Evolutionary conservation across 1,140 invertebrate species (phyloP).

Genomic region (Bombus turneri): DNA sequence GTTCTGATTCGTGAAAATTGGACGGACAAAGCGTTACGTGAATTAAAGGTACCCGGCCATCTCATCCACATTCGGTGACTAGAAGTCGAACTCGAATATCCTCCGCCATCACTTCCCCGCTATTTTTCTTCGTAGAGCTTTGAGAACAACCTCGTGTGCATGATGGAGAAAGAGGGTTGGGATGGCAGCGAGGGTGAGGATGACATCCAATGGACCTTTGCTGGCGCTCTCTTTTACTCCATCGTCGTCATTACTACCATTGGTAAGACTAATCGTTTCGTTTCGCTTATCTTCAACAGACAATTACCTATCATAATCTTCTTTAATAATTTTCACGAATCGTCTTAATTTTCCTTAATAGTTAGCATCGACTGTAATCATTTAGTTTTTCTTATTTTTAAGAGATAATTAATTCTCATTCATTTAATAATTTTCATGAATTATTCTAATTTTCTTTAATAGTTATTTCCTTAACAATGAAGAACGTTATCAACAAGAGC

Average conservation of each 20-base stretch:
- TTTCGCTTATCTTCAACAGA: not conserved
- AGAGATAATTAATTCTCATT: no score
- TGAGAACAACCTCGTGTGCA: constrained; percentile 90
- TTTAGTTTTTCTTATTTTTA: no score
- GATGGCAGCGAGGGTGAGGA: constrained; percentile 92
- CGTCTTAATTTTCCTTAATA: no score
- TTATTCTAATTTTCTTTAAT: no score
- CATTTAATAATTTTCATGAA: no score
- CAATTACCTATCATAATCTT: not conserved
- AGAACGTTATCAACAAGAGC: no score
- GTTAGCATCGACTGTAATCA: no score
- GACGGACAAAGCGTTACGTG: constrained; percentile 85
- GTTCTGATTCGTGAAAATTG: constrained; percentile 89
- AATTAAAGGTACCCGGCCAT: constrained; percentile 82
- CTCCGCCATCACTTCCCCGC: not conserved
- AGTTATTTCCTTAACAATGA: no score
- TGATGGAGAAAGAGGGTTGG: constrained; percentile 95
- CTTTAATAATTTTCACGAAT: no score
- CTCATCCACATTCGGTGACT: not conserved
- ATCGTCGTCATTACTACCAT: constrained; percentile 99
- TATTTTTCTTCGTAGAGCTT: constrained; percentile 84
- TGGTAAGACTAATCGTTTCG: constrained; percentile 84
- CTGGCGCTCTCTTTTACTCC: constrained; percentile 96
- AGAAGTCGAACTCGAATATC: constrained; percentile 13
- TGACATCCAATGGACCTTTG: constrained; percentile 93